Percentiles rank a stretch among this genome's conserved stretches.
Evolutionary conservation across 2,113 vertebrate genomes (phyloP).

Genomic region (Psilopogon haemacephalus): DNA sequence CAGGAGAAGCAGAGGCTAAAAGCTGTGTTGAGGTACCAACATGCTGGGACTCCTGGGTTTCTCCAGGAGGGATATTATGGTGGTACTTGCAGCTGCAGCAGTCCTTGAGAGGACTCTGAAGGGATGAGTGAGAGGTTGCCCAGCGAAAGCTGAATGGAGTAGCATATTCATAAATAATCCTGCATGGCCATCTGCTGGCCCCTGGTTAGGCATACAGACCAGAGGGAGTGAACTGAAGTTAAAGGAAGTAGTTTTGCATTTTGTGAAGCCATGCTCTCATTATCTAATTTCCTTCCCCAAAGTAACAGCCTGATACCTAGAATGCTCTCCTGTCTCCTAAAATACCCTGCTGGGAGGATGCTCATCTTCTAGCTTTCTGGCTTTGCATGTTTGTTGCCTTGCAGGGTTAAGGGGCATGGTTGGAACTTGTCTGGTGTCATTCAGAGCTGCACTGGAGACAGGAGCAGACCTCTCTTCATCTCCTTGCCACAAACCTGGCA

Average conservation of each 20-base stretch:
- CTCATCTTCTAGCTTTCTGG: not conserved
- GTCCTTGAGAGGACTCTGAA: not conserved
- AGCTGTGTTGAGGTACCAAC: not conserved
- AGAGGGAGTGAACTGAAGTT: not conserved
- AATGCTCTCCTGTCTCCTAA: not conserved
- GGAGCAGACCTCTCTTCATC: not conserved
- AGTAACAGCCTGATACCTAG: not conserved
- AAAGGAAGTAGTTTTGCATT: not conserved
- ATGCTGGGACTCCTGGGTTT: not conserved
- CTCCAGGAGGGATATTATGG: fast-evolving
- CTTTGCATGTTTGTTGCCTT: fast-evolving
- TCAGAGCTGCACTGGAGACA: not conserved
- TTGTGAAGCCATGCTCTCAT: fast-evolving
- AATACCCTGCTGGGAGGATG: not conserved
- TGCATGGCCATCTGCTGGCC: not conserved
- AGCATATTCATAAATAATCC: not conserved
- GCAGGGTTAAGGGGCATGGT: not conserved
- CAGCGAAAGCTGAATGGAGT: not conserved
- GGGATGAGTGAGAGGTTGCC: fast-evolving
- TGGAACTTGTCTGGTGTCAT: not conserved
- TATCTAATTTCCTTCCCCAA: not conserved
- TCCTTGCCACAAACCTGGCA: not conserved
- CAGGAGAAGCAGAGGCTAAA: not conserved
- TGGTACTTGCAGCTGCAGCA: not conserved
- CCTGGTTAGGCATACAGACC: not conserved